A percentile compares a stretch with the other conserved stretches of the same genome.
Evolutionary conservation across 2,888 invertebrate species (phyloP).

Genomic region (Drosophila fulvimacula): DNA sequence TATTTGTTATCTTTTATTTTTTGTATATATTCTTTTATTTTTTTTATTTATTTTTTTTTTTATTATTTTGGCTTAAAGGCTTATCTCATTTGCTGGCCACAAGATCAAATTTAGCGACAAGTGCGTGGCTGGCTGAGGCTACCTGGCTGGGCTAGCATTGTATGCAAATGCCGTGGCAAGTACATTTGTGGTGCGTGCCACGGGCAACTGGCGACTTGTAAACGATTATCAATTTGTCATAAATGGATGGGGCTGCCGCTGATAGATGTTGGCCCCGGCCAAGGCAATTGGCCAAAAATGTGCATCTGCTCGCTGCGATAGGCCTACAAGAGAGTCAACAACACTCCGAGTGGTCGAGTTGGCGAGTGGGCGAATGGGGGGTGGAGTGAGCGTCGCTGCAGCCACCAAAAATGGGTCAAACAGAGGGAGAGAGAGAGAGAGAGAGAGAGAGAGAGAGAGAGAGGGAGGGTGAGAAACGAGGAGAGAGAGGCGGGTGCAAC

Average conservation of each 20-base stretch:
- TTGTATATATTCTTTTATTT: neutral
- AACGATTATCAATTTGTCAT: slow-evolving; percentile 80
- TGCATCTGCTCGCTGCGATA: slow-evolving; percentile 60
- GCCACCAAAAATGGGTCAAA: slow-evolving; percentile 71
- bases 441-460: neutral
- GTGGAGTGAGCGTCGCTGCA: neutral
- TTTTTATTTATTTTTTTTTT: neutral
- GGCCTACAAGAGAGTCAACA: slow-evolving; percentile 39
- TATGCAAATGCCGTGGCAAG: slow-evolving; percentile 63
- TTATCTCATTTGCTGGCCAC: slow-evolving; percentile 32
- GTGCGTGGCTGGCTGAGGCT: slow-evolving; percentile 38
- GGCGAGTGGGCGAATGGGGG: slow-evolving; percentile 13
- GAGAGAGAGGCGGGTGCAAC: neutral
- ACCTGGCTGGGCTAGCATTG: slow-evolving; percentile 44
- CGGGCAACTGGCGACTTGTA: slow-evolving; percentile 54
- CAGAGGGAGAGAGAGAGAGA: too few relatives aligned
- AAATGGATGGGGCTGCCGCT: slow-evolving; percentile 62
- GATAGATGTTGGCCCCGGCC: slow-evolving; percentile 66
- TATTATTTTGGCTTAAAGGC: neutral
- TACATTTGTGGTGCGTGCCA: slow-evolving; percentile 69
- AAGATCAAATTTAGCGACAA: slow-evolving; percentile 53
- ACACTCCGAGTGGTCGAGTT: slow-evolving; percentile 7
- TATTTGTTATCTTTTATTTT: too few relatives aligned
- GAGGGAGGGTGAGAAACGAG: neutral
- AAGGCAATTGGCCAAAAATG: slow-evolving; percentile 57